Evolutionary conservation across 2,113 vertebrate species (phyloP), one percentile per base, ranked within the genome.

Genomic region (Erythrocebus patas): DNA sequence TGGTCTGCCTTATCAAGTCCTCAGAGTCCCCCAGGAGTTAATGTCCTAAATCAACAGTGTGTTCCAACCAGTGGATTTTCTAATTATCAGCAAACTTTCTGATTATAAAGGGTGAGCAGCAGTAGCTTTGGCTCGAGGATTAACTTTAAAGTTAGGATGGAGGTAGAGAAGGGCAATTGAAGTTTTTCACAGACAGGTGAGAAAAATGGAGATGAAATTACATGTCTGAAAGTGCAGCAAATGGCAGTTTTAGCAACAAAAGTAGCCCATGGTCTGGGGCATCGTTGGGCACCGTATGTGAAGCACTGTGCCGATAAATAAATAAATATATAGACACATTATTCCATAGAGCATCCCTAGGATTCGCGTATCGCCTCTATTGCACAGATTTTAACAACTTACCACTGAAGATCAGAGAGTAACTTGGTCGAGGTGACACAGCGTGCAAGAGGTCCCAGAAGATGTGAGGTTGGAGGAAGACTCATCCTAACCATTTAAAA

Each of bases 281-380:
- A 1, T 72, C 79, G 52, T 45, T 23, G 38, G 72, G 57, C 5
- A 45, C 10, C 3, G 0, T 43, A 9, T 45, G 18, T 32, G 2
- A 55, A 55, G 64, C 57, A 2, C 8, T 1, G 1, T 18, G 40
- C 55, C 8, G 12, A 17, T 12, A 75, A 35, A 72, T 14, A 13
- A 1, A 40, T 2, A 3, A 1, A 76, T 38, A 50, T 7, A 11
- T 2, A n/a, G 0, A 5, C 1, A 1, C 25, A 0, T 40, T 12
- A n/a, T n/a, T 57, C 38, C 14, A 16, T 1, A 57, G 32, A 1
- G 5, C 17, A 2, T 10, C 70, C 12, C 9, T 48, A 4, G n/a
- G 45, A 25, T 35, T 14, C 3, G 5, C 2, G 4, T 20, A 0
- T 55, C 70, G 5, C 79, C 11, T 35, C 50, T 20, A 35, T 0